phyloP scores from a whole-genome alignment of 2,888 invertebrate species.

The Drosophila differens region DNA sequence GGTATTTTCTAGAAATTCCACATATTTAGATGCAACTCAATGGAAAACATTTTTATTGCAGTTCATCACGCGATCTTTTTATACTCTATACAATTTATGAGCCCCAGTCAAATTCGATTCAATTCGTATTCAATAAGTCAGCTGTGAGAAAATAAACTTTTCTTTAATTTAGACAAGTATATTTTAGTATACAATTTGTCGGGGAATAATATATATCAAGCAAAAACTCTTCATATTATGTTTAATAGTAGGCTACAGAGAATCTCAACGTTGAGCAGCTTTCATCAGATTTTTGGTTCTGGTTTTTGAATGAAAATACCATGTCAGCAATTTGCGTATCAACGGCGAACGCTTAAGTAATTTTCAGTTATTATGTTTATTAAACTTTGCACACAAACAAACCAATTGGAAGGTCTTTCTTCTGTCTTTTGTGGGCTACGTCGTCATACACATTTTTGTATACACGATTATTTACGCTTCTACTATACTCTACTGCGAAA shows the following conservation, averaged over 20 bases:
- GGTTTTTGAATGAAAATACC: constrained; percentile 64
- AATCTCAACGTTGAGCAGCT: neutral
- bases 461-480: constrained; percentile 53
- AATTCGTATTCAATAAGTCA: neutral
- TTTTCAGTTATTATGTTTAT: constrained; percentile 49
- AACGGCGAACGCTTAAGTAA: constrained; percentile 50
- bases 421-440: constrained; percentile 27
- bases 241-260: constrained; percentile 1
- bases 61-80: constrained; percentile 32
- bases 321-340: constrained; percentile 51
- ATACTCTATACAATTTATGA: constrained; percentile 13
- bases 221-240: neutral
- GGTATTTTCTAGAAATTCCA: constrained; percentile 30
- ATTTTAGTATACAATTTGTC: neutral
- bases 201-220: neutral
- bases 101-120: neutral
- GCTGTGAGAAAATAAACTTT: no score
- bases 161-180: neutral
- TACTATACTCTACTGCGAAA: constrained; percentile 20
- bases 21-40: constrained; percentile 17
- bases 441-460: constrained; percentile 44
- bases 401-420: constrained; percentile 46
- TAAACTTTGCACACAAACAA: constrained; percentile 47
- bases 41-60: constrained; percentile 23
- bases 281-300: neutral